phyloP scores from a whole-genome alignment of 2,113 vertebrate genomes.

The Pimephales promelas region DNA sequence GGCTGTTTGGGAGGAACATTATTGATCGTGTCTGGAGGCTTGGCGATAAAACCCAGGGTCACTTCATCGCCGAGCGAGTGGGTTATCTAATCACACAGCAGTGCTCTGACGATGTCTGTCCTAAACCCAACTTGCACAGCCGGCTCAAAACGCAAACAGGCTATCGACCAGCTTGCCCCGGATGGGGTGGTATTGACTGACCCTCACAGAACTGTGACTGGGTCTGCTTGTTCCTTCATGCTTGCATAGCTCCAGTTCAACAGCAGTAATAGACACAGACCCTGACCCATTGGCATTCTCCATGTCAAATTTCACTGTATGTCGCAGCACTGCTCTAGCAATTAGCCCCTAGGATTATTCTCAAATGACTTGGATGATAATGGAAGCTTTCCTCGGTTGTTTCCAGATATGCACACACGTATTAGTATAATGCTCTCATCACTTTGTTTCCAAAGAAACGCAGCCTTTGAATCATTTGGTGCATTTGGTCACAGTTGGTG shows the following conservation, averaged over 20 bases:
- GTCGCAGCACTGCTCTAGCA: neutral
- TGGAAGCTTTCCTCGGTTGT: neutral
- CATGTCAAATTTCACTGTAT: neutral
- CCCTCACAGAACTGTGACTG: slow-evolving; percentile 30
- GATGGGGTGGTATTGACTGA: slow-evolving; percentile 46
- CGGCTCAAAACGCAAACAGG: neutral
- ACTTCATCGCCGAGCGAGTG: neutral
- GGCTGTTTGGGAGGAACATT: slow-evolving; percentile 12
- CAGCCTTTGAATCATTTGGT: neutral
- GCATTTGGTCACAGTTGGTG: slow-evolving; percentile 23
- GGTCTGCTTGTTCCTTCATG: slow-evolving; percentile 27
- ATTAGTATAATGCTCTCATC: slow-evolving; percentile 21
- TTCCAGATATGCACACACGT: slow-evolving; percentile 9
- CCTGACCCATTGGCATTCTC: neutral
- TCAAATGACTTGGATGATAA: neutral
- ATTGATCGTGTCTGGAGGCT: slow-evolving; percentile 46
- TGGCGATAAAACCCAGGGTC: slow-evolving; percentile 33
- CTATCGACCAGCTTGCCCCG: slow-evolving; percentile 35
- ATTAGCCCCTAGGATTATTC: slow-evolving; percentile 13
- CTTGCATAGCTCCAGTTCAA: neutral
- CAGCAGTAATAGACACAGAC: neutral
- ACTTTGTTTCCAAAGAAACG: slow-evolving; percentile 49
- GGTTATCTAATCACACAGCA: slow-evolving; percentile 50
- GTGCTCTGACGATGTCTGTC: slow-evolving; percentile 13
- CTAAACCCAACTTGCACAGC: slow-evolving; percentile 10